Percentiles rank a stretch among this genome's conserved stretches.
Conservation (phyloP, 2,888 invertebrate species). For the Caenorhabditis sp. region DNA sequence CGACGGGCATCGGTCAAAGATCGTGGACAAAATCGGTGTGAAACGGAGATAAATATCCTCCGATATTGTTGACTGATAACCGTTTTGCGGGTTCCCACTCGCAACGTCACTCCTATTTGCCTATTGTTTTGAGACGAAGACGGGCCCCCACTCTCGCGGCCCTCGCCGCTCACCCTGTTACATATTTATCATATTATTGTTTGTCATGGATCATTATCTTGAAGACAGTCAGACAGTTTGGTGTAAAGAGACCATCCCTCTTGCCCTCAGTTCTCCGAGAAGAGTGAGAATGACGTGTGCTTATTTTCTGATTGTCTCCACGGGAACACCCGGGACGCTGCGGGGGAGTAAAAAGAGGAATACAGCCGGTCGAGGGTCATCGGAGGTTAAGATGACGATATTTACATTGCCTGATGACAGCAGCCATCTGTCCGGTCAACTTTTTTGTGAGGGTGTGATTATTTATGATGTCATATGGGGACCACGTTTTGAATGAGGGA, state of each 20-base stretch:
- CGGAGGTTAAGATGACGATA: slow-evolving; percentile 60
- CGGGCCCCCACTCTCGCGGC: slow-evolving; percentile 13
- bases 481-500: too few species aligned
- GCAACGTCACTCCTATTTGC: slow-evolving; percentile 57
- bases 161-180: slow-evolving; percentile 21
- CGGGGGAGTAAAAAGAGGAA: slow-evolving; percentile 21
- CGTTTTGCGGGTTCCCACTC: slow-evolving; percentile 29
- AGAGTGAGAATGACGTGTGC: slow-evolving; percentile 38
- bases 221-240: slow-evolving; percentile 44
- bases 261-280: not conserved
- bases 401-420: slow-evolving; percentile 54
- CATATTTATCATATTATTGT: slow-evolving; percentile 58
- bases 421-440: slow-evolving; percentile 40
- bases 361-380: slow-evolving; percentile 54
- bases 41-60: slow-evolving; percentile 42
- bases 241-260: slow-evolving; percentile 36
- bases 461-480: slow-evolving; percentile 20
- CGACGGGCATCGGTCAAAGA: slow-evolving; percentile 14
- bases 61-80: slow-evolving; percentile 27
- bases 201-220: slow-evolving; percentile 56
- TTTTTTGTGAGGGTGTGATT: slow-evolving; percentile 22
- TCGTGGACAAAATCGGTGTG: slow-evolving; percentile 41
- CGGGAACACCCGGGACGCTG: slow-evolving; percentile 22
- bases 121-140: slow-evolving; percentile 22
- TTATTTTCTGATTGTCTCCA: slow-evolving; percentile 9